Percentiles rank a stretch among this genome's conserved stretches.
Conservation (phyloP, 2,113 vertebrate genomes). For the Phyllostomus hastatus region DNA sequence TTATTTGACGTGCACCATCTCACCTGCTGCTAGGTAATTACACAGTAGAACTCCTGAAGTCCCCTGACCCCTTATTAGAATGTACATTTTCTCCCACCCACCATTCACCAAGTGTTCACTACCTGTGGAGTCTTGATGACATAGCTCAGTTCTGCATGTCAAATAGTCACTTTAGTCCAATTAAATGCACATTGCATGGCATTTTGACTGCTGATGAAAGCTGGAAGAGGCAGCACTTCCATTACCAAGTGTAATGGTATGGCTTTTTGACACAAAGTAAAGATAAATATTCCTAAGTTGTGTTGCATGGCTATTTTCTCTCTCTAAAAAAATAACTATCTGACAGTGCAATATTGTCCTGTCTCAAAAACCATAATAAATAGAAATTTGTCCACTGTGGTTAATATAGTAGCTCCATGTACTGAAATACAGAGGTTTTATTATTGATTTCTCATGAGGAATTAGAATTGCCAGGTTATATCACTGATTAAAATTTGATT, state of each 20-base stretch:
- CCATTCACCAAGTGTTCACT: constrained; percentile 67
- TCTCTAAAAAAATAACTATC: constrained; percentile 64
- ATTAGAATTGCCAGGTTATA: constrained; percentile 3
- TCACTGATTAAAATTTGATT: constrained; percentile 50
- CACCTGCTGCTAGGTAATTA: constrained; percentile 73
- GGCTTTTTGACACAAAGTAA: constrained; percentile 27
- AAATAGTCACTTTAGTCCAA: constrained; percentile 78
- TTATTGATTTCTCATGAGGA: constrained; percentile 58
- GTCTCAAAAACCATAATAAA: constrained; percentile 51
- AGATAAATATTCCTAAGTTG: constrained; percentile 47
- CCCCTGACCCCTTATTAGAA: constrained; percentile 73
- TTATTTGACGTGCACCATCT: constrained; percentile 70
- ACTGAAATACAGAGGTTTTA: constrained; percentile 37
- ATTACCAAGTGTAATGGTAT: constrained; percentile 58
- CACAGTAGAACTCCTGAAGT: constrained; percentile 62
- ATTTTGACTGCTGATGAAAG: constrained; percentile 64
- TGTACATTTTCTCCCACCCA: constrained; percentile 61
- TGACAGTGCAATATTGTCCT: constrained; percentile 67
- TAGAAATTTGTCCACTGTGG: constrained; percentile 52
- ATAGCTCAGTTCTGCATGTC: constrained; percentile 76
- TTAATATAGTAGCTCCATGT: constrained; percentile 39
- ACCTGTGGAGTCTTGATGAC: constrained; percentile 78
- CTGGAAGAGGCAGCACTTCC: constrained; percentile 61
- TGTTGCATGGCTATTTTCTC: constrained; percentile 56
- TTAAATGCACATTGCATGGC: constrained; percentile 75